phyloP scores from a whole-genome alignment of 2,888 invertebrate species.

The Brenthis hecate region DNA sequence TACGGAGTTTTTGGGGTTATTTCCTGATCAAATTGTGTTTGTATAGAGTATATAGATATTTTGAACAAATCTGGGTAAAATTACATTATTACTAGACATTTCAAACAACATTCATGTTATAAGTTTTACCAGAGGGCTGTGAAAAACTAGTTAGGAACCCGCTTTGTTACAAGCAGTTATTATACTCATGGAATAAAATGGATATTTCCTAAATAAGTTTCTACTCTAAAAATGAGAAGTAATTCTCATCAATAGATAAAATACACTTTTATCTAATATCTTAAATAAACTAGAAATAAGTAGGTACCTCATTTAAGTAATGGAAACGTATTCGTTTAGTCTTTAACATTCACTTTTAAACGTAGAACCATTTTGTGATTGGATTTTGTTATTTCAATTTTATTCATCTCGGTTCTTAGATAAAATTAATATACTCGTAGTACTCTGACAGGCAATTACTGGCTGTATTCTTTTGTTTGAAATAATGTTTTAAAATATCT shows the following conservation, averaged over 20 bases:
- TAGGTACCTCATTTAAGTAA: slow-evolving; percentile 39
- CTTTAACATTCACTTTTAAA: slow-evolving; percentile 33
- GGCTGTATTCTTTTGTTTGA: not conserved
- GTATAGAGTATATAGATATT: too few relatives aligned
- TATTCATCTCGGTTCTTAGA: not conserved
- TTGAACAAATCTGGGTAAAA: too few relatives aligned
- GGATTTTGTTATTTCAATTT: slow-evolving; percentile 18
- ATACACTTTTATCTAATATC: not conserved
- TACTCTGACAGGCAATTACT: not conserved
- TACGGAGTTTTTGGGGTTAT: too few relatives aligned
- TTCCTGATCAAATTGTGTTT: too few relatives aligned
- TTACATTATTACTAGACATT: too few relatives aligned
- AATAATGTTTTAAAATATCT: not conserved
- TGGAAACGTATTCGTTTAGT: slow-evolving; percentile 24
- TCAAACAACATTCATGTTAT: too few relatives aligned
- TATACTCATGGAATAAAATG: too few relatives aligned
- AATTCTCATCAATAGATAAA: not conserved
- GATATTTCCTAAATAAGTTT: too few relatives aligned
- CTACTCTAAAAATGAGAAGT: not conserved
- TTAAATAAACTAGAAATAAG: slow-evolving; percentile 34
- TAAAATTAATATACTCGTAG: not conserved
- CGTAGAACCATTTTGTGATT: slow-evolving; percentile 31
- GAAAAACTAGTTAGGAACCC: too few relatives aligned
- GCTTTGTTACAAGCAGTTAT: too few relatives aligned
- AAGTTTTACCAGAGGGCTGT: too few relatives aligned